phyloP scores from a whole-genome alignment of 2,888 invertebrate species.

The Mythimna impura region DNA sequence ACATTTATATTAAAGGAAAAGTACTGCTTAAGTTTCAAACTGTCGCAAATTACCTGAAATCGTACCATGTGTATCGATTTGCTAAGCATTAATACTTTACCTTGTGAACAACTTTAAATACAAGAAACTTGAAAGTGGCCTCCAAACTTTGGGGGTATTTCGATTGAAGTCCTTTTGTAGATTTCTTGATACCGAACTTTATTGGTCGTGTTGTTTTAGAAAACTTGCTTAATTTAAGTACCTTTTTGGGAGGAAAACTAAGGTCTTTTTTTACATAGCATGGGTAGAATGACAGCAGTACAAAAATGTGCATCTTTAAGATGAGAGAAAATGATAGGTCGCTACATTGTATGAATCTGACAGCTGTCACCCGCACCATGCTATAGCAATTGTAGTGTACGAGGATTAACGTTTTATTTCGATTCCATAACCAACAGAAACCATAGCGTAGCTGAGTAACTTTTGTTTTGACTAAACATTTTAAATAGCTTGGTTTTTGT shows the following conservation, averaged over 20 bases:
- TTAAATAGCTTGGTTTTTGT: neutral
- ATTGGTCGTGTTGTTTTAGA: slow-evolving; percentile 40
- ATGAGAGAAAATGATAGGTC: too few relatives aligned
- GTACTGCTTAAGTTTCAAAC: slow-evolving; percentile 1
- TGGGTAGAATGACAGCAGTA: too few relatives aligned
- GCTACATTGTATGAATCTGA: too few relatives aligned
- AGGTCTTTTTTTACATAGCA: too few relatives aligned
- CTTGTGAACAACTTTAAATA: slow-evolving; percentile 44
- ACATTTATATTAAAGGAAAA: neutral
- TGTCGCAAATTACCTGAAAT: slow-evolving; percentile 1
- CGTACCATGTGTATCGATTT: slow-evolving; percentile 31
- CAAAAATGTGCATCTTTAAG: too few relatives aligned
- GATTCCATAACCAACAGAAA: neutral
- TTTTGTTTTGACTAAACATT: neutral
- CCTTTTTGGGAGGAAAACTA: neutral
- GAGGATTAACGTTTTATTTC: neutral
- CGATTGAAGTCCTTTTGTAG: slow-evolving; percentile 38
- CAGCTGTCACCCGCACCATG: too few relatives aligned
- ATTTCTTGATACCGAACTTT: slow-evolving; percentile 46
- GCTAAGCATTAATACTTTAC: slow-evolving; percentile 31
- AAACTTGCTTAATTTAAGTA: neutral
- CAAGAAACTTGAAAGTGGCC: slow-evolving; percentile 50
- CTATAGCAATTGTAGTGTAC: neutral
- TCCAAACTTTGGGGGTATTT: slow-evolving; percentile 37
- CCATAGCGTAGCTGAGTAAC: neutral